Evolutionary conservation across 2,888 invertebrate genomes (phyloP).

Genomic region (Pristionchus arcanus): DNA sequence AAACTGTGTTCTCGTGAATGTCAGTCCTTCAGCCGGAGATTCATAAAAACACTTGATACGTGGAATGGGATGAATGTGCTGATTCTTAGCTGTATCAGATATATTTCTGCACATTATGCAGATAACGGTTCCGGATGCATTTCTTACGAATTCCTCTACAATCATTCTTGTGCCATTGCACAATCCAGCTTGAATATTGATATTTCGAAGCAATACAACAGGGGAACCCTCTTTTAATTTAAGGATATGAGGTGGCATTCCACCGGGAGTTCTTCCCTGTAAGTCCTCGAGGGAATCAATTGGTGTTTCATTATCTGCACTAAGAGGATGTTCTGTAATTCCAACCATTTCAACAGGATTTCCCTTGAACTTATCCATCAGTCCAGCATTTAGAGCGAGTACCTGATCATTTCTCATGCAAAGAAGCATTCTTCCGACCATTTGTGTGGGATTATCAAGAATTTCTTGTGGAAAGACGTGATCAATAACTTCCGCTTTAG

Average conservation of each 20-base stretch:
- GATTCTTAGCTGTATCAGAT: not conserved
- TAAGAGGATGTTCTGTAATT: not conserved
- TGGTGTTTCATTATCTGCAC: not conserved
- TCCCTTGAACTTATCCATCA: slow-evolving; percentile 17
- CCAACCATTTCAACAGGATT: not conserved
- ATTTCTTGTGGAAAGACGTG: not conserved
- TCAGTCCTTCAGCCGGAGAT: not conserved
- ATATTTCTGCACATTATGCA: slow-evolving; percentile 34
- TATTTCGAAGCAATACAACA: slow-evolving; percentile 63
- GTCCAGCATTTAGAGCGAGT: not conserved
- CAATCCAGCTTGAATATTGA: slow-evolving; percentile 60
- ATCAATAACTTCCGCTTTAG: slow-evolving; percentile 32
- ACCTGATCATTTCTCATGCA: not conserved
- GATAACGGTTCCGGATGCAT: slow-evolving; percentile 20
- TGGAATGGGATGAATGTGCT: not conserved
- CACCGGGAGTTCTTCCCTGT: slow-evolving; percentile 27
- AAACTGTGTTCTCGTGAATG: slow-evolving; percentile 18
- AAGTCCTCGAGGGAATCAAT: slow-evolving; percentile 54
- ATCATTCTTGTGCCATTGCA: slow-evolving; percentile 65
- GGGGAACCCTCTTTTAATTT: slow-evolving; percentile 56
- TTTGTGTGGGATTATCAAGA: not conserved
- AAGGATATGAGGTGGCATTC: slow-evolving; percentile 60
- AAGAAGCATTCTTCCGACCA: slow-evolving; percentile 11
- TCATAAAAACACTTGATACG: not conserved
- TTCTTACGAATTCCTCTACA: slow-evolving; percentile 54